Conservation (phyloP, 2,113 vertebrate species). For the Sakesphorus luctuosus region DNA sequence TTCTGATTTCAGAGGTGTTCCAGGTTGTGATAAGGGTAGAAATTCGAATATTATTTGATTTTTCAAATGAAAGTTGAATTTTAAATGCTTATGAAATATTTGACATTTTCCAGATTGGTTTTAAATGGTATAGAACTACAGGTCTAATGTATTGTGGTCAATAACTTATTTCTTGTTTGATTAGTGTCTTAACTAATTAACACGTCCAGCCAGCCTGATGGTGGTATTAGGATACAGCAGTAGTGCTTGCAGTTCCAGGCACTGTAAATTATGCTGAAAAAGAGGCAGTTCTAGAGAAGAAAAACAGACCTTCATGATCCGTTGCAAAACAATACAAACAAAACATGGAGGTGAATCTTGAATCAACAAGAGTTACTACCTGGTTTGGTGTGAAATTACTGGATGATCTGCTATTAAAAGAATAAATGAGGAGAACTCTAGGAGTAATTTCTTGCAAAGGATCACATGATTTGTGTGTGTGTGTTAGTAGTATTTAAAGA, state of each 20-base stretch:
- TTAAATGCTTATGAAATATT: background rate
- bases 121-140: background rate
- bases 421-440: background rate
- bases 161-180: background rate
- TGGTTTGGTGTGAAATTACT: background rate
- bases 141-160: background rate
- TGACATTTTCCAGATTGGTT: background rate
- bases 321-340: background rate
- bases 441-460: background rate
- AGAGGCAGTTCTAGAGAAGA: background rate
- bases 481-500: background rate
- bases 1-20: background rate
- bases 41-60: background rate
- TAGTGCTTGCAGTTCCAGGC: background rate
- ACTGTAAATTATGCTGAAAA: background rate
- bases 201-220: background rate
- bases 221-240: background rate
- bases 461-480: background rate
- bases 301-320: background rate
- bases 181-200: background rate
- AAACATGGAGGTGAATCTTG: background rate
- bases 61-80: background rate
- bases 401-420: background rate
- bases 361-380: background rate
- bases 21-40: background rate